Evolutionary conservation across 2,888 invertebrate genomes (phyloP), one percentile per base, ranked within the genome.

Genomic region (Drosophila kuntzei): DNA sequence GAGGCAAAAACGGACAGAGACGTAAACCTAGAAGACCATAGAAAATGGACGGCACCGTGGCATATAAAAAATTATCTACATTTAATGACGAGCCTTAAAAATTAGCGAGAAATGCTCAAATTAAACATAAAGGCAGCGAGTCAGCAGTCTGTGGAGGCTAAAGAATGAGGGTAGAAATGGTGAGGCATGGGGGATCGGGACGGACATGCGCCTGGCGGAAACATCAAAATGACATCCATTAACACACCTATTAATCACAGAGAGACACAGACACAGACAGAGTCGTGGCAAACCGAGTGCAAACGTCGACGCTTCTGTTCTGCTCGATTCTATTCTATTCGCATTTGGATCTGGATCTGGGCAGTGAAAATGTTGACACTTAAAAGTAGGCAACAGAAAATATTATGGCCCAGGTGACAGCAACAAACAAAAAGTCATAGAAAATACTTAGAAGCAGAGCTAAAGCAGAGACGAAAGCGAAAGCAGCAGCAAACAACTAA

Each of bases 231-330:
- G 90, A 90, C 90, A 90, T 90, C 90, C 90, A 90, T 90, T 90
- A 90, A 88, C 91, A 90, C 90, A 89, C 88, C 90, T 90, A 90
- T 90, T 90, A 90, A 90, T 91, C 90, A 91, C 79, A 83, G 78
- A 66, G 62, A 76, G 44, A 36, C 25, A 59, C 32, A 53, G 49
- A 76, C 27, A 27, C 27, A n/a, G n/a, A 25, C 5, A 3, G 25
- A 73, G 66, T 41, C 47, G n/a, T 41, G 54, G 64, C 72, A 59
- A 67, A 68, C 54, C 18, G 46, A 68, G 61, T 64, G 58, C 73
- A 76, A 71, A 66, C 43, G 54, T 60, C 50, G 71, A 20, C 58
- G 69, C 63, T 55, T 57, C 46, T 55, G 34, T 57, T 46, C 12
- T 59, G 36, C 25, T 46, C n/a, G n/a, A n/a, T n/a, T 37, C 36